A percentile compares a stretch with the other conserved stretches of the same genome.
Conservation (phyloP, 1,140 invertebrate genomes). For the Drosophila biarmipes region DNA sequence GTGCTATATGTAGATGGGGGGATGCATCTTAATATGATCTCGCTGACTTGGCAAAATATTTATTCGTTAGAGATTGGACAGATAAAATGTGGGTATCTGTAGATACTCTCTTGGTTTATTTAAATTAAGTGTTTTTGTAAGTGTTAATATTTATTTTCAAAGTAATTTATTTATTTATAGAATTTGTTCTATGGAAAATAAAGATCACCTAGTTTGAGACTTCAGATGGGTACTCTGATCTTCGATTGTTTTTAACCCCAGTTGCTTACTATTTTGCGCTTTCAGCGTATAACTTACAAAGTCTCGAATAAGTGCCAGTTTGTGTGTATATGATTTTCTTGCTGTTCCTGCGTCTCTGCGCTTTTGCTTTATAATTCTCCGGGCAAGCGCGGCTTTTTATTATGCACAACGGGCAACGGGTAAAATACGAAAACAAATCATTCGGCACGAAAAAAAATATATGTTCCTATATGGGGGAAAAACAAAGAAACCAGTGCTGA, state of each 20-base stretch:
- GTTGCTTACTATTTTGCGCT: slow-evolving; percentile 42
- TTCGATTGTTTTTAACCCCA: background rate
- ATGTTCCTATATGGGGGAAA: slow-evolving; percentile 17
- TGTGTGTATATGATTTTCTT: slow-evolving; percentile 31
- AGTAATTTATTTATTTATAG: too few species aligned
- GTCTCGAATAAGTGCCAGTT: slow-evolving; percentile 42
- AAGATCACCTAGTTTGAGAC: too few species aligned
- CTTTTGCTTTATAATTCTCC: slow-evolving; percentile 64
- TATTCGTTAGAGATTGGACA: background rate
- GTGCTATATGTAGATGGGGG: background rate
- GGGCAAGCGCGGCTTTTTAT: slow-evolving; percentile 61
- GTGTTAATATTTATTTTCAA: too few species aligned
- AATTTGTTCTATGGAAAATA: too few species aligned
- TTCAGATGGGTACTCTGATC: slow-evolving; percentile 4
- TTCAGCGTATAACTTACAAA: slow-evolving; percentile 77
- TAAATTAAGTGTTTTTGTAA: too few species aligned
- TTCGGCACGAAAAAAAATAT: slow-evolving; percentile 30
- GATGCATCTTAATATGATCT: slow-evolving; percentile 1
- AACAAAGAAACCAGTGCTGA: slow-evolving; percentile 60
- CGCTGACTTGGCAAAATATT: slow-evolving; percentile 1
- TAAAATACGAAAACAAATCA: slow-evolving; percentile 63
- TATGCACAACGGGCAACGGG: slow-evolving; percentile 62
- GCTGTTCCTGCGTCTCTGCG: slow-evolving; percentile 57
- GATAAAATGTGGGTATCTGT: too few species aligned
- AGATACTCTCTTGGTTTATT: too few species aligned